Conservation (phyloP, 2,797 vertebrate genomes). For the Lepilemur ruficaudatus region DNA sequence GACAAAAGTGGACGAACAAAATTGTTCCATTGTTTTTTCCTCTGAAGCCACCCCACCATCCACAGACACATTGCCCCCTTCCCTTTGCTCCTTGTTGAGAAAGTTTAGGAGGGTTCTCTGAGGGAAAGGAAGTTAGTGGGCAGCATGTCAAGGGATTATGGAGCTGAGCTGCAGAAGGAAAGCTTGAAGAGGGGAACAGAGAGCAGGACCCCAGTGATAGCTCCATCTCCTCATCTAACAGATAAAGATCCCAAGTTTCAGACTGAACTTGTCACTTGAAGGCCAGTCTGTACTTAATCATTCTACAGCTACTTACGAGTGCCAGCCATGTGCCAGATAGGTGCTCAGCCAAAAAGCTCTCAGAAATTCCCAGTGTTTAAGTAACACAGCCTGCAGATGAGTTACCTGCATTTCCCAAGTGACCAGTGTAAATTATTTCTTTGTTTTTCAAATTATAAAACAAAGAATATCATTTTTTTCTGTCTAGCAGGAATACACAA, state of each 20-base stretch:
- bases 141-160: neutral
- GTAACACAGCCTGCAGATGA: neutral
- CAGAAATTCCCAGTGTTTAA: slow-evolving; percentile 11
- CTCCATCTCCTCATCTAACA: neutral
- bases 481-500: neutral
- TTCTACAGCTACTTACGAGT: neutral
- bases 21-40: neutral
- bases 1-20: neutral
- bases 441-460: neutral
- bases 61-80: neutral
- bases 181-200: neutral
- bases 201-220: neutral
- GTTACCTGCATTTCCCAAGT: neutral
- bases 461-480: neutral
- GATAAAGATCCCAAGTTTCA: neutral
- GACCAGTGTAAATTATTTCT: slow-evolving; percentile 11
- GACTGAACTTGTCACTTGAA: neutral
- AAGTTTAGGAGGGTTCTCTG: neutral
- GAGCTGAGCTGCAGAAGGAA: neutral
- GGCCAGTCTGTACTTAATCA: neutral
- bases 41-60: neutral
- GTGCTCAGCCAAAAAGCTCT: neutral
- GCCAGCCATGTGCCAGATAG: neutral
- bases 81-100: neutral
- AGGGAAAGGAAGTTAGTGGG: neutral